Conservation (phyloP, 2,888 invertebrate species). For the Leuctra nigra region DNA sequence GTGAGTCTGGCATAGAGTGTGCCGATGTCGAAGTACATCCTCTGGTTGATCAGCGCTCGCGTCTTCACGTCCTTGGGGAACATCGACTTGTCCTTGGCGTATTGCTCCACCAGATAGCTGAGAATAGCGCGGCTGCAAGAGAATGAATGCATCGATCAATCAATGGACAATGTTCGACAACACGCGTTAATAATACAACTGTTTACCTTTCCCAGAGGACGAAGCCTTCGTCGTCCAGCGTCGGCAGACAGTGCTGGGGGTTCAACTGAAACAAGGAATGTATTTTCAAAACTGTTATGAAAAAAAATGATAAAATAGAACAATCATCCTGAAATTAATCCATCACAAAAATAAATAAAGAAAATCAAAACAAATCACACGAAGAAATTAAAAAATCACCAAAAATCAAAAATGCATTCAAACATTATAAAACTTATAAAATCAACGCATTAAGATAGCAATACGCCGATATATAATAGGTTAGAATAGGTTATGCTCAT, state of each 20-base stretch:
- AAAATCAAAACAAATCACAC: no score
- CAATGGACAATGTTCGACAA: no score
- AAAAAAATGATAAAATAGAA: no score
- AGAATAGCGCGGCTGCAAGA: constrained; percentile 63
- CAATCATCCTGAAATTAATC: no score
- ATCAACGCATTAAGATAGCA: no score
- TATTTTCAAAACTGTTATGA: no score
- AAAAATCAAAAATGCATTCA: no score
- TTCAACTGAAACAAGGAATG: constrained; percentile 56
- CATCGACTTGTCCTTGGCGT: constrained; percentile 67
- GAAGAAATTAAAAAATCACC: no score
- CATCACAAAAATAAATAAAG: no score
- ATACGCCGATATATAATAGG: no score
- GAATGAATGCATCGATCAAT: background rate
- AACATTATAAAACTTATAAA: no score
- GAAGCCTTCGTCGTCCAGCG: constrained; percentile 75
- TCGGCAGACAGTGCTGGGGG: constrained; percentile 80
- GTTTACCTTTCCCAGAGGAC: constrained; percentile 64
- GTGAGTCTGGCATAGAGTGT: constrained; percentile 62
- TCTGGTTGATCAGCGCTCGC: constrained; percentile 69
- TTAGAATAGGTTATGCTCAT: no score
- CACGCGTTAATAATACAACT: background rate
- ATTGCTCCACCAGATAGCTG: constrained; percentile 71
- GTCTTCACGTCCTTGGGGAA: constrained; percentile 73
- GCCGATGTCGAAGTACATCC: constrained; percentile 73